phyloP scores from a whole-genome alignment of 2,797 vertebrate genomes.

The Lindbergichthys nudifrons region DNA sequence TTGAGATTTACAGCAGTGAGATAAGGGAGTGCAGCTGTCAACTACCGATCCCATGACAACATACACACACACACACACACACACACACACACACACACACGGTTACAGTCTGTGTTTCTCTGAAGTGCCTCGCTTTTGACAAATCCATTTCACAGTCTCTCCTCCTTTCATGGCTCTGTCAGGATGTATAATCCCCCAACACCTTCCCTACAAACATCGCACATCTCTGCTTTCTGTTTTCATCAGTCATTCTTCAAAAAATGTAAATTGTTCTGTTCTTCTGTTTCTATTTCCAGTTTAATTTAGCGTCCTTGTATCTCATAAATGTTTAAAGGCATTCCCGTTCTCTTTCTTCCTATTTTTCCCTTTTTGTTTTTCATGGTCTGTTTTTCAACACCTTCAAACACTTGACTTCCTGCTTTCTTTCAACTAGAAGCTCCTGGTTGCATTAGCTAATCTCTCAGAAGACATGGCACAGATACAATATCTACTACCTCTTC shows the following conservation, averaged over 20 bases:
- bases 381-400: constrained; percentile 56
- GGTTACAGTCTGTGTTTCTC: constrained; percentile 39
- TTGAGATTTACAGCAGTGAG: constrained; percentile 60
- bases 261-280: constrained; percentile 12
- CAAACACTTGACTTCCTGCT: constrained; percentile 45
- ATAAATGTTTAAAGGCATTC: constrained; percentile 11
- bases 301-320: constrained; percentile 30
- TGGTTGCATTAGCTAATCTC: constrained; percentile 69
- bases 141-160: constrained; percentile 64
- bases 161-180: constrained; percentile 62
- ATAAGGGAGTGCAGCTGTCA: constrained; percentile 70
- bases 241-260: constrained; percentile 37
- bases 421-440: constrained; percentile 43
- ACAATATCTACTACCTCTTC: constrained; percentile 37
- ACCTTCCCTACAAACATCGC: constrained; percentile 60
- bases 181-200: constrained; percentile 69
- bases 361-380: constrained; percentile 6
- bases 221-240: constrained; percentile 50
- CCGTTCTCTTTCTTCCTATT: background rate
- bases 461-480: constrained; percentile 76
- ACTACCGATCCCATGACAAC: background rate
- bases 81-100: constrained; percentile 13
- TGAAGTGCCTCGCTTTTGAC: constrained; percentile 61
- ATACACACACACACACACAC: too few relatives aligned
- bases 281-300: constrained; percentile 22